A percentile compares a stretch with the other conserved stretches of the same genome.
Conservation (phyloP, 2,113 vertebrate species). For the Vulpes ferrilata region DNA sequence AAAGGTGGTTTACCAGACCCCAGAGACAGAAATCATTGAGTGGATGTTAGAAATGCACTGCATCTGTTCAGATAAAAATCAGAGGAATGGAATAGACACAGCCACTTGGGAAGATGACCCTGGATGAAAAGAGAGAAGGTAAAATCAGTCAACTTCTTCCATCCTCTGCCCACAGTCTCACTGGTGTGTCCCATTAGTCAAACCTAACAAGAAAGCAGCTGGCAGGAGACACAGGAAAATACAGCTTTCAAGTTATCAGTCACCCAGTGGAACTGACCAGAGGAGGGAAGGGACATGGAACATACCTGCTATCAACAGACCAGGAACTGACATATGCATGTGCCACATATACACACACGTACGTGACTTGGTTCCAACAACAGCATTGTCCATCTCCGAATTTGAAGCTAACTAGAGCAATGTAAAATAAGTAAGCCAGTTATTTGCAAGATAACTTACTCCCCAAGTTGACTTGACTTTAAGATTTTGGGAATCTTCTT, state of each 20-base stretch:
- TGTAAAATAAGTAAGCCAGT: neutral
- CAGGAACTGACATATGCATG: neutral
- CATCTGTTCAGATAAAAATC: neutral
- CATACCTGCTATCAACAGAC: neutral
- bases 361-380: neutral
- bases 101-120: neutral
- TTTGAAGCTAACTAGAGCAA: conserved; percentile 7
- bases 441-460: conserved; percentile 20
- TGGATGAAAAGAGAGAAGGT: neutral
- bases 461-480: conserved; percentile 2
- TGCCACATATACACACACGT: neutral
- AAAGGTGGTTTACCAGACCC: neutral
- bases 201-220: neutral
- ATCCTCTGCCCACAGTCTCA: neutral
- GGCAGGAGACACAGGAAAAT: neutral
- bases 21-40: neutral
- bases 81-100: neutral
- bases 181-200: neutral
- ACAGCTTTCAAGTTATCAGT: neutral
- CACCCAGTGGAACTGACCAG: neutral
- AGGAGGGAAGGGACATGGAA: neutral
- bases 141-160: neutral
- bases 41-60: neutral
- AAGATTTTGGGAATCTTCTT: neutral
- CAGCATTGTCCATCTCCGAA: neutral